These are phyloP conservation scores for Phrynocephalus vlangalii DNA, from an alignment of 2,797 vertebrate genomes.

Conservation along the genomic window DNA sequence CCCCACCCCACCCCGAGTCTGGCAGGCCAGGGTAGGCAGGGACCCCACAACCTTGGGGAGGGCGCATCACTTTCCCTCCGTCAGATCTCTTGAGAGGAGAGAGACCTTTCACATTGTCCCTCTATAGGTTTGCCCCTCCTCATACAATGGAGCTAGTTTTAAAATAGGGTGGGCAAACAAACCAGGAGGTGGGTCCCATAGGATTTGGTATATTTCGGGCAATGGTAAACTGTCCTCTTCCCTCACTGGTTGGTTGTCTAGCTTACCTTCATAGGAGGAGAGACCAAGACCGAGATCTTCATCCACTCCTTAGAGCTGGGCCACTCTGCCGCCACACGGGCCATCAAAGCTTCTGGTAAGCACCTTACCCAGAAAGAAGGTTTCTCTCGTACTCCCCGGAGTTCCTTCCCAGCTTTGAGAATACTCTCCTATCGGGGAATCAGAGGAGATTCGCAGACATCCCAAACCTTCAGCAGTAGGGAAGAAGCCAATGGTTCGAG, in stretches of 20 bases:
- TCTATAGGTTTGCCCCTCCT: not conserved
- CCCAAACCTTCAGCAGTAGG: not conserved
- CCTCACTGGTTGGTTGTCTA: conserved; percentile 64
- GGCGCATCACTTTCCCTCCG: not conserved
- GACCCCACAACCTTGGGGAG: not conserved
- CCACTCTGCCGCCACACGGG: conserved; percentile 90
- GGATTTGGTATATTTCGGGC: not conserved
- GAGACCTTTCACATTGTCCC: not conserved
- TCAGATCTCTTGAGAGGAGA: not conserved
- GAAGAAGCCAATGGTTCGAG: not conserved
- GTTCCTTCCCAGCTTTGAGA: not conserved
- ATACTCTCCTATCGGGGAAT: not conserved
- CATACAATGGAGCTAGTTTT: too few relatives aligned
- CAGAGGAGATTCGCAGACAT: not conserved
- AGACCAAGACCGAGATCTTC: conserved; percentile 92
- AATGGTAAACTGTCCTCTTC: not conserved
- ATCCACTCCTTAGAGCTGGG: conserved; percentile 95
- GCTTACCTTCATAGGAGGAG: conserved; percentile 89
- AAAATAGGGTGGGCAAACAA: too few relatives aligned
- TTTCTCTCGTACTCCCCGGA: not conserved
- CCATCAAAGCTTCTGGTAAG: conserved; percentile 95
- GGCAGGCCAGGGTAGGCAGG: not conserved
- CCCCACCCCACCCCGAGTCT: rapidly evolving
- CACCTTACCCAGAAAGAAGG: not conserved
- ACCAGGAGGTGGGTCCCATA: too few relatives aligned